These are phyloP conservation scores for Heliconius ethilla DNA, from an alignment of 2,888 invertebrate genomes.

Conservation along the genomic window DNA sequence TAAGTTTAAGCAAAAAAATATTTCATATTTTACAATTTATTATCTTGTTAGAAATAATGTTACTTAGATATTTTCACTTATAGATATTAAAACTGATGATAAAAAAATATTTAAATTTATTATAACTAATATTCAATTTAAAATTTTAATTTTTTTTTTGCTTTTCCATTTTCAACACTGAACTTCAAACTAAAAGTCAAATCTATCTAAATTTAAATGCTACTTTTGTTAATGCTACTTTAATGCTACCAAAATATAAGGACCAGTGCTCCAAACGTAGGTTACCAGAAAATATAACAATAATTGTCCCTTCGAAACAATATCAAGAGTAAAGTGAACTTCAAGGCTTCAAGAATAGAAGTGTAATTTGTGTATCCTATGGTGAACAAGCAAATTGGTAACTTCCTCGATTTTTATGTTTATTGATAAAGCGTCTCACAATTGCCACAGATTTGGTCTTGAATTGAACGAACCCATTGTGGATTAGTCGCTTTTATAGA, in stretches of 20 bases:
- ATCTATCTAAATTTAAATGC: slow-evolving; percentile 6
- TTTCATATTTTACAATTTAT: too few species aligned
- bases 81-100: neutral
- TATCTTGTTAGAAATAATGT: neutral
- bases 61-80: neutral
- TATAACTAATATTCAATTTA: too few species aligned
- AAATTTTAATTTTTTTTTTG: too few species aligned
- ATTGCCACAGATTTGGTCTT: slow-evolving; percentile 75
- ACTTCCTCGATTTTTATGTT: slow-evolving; percentile 80
- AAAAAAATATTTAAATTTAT: too few species aligned
- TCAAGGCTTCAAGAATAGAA: slow-evolving; percentile 36
- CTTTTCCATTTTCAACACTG: neutral
- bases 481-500: slow-evolving; percentile 28
- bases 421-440: slow-evolving; percentile 76
- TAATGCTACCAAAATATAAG: slow-evolving; percentile 10
- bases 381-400: slow-evolving; percentile 68
- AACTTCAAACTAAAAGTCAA: neutral
- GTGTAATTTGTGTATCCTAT: slow-evolving; percentile 33
- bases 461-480: slow-evolving; percentile 58
- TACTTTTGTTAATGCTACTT: too few species aligned
- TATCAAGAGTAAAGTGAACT: slow-evolving; percentile 28
- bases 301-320: slow-evolving; percentile 35
- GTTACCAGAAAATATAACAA: slow-evolving; percentile 30
- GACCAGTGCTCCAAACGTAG: slow-evolving; percentile 21
- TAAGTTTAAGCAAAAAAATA: too few species aligned